A percentile compares a stretch with the other conserved stretches of the same genome.
These are phyloP conservation scores for Coleophora deauratella DNA, from an alignment of 2,888 invertebrate genomes.

Conservation along the genomic window DNA sequence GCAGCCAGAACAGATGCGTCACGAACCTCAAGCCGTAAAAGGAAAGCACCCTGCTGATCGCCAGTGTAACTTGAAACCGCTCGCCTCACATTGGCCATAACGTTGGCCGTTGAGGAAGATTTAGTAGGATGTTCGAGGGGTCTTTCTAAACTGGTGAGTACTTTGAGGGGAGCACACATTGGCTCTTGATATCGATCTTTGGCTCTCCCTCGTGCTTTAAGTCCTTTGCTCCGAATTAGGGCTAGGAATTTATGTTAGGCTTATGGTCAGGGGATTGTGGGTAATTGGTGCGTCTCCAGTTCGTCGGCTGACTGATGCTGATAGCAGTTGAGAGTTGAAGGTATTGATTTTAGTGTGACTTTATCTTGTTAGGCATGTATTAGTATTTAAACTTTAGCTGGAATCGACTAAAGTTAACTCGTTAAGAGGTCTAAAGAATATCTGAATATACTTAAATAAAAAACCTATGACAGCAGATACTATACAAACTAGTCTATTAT, in stretches of 20 bases:
- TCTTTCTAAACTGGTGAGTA: constrained; percentile 39
- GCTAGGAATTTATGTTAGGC: constrained; percentile 58
- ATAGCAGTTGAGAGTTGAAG: too few species aligned
- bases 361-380: too few species aligned
- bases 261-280: constrained; percentile 33
- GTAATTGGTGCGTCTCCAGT: background rate
- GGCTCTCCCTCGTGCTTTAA: constrained; percentile 62
- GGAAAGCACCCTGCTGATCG: constrained; percentile 49
- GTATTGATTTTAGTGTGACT: too few species aligned
- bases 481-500: too few species aligned
- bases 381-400: too few species aligned
- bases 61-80: constrained; percentile 36
- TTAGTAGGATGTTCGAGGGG: constrained; percentile 42
- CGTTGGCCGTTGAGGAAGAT: constrained; percentile 29
- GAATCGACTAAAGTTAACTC: too few species aligned
- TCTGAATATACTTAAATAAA: too few species aligned
- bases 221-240: constrained; percentile 54
- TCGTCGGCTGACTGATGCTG: too few species aligned
- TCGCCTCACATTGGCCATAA: constrained; percentile 33
- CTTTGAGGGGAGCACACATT: constrained; percentile 52
- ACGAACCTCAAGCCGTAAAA: constrained; percentile 57
- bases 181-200: constrained; percentile 69
- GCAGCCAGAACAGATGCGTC: constrained; percentile 64
- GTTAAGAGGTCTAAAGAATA: too few species aligned
- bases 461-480: too few species aligned